Conservation (phyloP, 2,113 vertebrate genomes). For the Oreotrochilus melanogaster region DNA sequence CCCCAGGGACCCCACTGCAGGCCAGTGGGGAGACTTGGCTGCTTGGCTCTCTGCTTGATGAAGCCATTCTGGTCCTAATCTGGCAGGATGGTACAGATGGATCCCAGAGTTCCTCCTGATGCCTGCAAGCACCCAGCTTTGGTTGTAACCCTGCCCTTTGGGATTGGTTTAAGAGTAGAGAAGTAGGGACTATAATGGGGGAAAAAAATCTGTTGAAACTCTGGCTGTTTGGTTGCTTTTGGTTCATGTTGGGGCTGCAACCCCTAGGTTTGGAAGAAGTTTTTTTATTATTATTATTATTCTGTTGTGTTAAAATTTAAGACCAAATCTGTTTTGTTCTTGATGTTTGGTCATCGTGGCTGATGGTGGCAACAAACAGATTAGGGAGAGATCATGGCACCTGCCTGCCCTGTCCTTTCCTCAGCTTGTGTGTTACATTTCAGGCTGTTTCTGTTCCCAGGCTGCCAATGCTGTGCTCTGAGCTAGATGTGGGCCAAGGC, state of each 20-base stretch:
- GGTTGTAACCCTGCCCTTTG: not conserved
- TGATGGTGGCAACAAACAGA: not conserved
- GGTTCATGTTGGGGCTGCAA: rapidly evolving
- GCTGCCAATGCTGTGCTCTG: not conserved
- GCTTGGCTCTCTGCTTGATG: not conserved
- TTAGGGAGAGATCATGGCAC: not conserved
- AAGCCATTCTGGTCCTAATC: not conserved
- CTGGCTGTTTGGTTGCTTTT: not conserved
- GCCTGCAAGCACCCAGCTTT: not conserved
- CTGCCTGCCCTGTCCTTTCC: not conserved
- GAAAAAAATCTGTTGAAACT: not conserved
- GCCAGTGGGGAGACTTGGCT: not conserved
- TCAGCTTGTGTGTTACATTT: not conserved
- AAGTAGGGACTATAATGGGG: rapidly evolving
- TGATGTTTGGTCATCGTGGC: rapidly evolving
- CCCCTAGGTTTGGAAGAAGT: not conserved
- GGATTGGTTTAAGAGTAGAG: not conserved
- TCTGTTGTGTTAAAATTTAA: not conserved
- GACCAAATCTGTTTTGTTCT: slow-evolving; percentile 47
- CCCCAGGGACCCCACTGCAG: not conserved
- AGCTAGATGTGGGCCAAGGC: not conserved
- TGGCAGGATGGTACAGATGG: not conserved
- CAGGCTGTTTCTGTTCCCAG: not conserved
- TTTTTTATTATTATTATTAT: not conserved
- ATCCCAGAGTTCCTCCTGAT: not conserved